Percentiles rank a stretch among this genome's conserved stretches.
Conservation (phyloP, 2,113 vertebrate species). For the Tragelaphus strepsiceros region DNA sequence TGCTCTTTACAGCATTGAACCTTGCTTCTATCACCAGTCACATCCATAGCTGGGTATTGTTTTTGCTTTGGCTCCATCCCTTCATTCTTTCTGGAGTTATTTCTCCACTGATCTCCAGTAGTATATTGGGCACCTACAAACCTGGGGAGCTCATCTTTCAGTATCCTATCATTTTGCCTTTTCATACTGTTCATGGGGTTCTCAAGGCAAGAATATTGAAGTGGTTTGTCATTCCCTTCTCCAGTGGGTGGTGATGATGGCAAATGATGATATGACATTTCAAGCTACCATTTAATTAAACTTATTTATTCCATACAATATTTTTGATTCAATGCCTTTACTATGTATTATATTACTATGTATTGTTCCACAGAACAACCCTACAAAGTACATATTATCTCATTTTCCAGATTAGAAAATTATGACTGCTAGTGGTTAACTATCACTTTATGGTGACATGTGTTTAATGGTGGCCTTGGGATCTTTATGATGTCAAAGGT, state of each 20-base stretch:
- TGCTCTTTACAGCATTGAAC: too few relatives aligned
- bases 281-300: background rate
- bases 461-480: background rate
- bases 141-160: too few relatives aligned
- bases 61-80: too few relatives aligned
- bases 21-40: too few relatives aligned
- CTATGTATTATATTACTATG: background rate
- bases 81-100: too few relatives aligned
- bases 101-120: too few relatives aligned
- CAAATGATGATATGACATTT: background rate
- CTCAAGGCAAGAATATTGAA: too few relatives aligned
- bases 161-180: too few relatives aligned
- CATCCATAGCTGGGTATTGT: too few relatives aligned
- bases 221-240: too few relatives aligned
- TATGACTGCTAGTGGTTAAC: background rate
- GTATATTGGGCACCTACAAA: accelerated
- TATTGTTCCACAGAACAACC: background rate
- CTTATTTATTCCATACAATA: background rate
- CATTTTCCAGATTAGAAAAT: background rate
- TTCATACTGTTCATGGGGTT: too few relatives aligned
- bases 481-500: background rate
- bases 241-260: background rate
- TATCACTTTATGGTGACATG: background rate
- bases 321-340: background rate
- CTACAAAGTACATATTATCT: background rate